Conservation (phyloP, 2,888 invertebrate genomes). For the Dicyrtoma fusca region DNA sequence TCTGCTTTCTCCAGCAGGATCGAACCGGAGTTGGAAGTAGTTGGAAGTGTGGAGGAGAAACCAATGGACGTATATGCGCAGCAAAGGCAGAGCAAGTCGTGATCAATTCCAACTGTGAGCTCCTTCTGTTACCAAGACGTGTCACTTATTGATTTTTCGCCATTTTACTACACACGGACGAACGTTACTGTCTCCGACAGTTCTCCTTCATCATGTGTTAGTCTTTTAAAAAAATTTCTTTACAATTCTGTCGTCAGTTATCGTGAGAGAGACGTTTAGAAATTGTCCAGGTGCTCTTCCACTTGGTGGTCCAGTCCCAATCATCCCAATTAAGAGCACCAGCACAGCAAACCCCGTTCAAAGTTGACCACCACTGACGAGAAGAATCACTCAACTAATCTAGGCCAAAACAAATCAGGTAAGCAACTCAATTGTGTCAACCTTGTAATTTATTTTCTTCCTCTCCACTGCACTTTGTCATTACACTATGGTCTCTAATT, state of each 20-base stretch:
- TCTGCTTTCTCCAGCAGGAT: slow-evolving; percentile 17
- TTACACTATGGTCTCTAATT: too few species aligned
- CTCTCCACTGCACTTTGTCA: too few species aligned
- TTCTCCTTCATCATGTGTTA: slow-evolving; percentile 32
- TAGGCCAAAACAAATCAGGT: slow-evolving; percentile 7
- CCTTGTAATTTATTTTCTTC: too few species aligned
- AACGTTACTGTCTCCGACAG: slow-evolving; percentile 22
- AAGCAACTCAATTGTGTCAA: too few species aligned
- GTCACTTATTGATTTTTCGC: slow-evolving; percentile 39
- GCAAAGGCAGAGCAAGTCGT: slow-evolving; percentile 29
- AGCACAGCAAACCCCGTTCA: slow-evolving; percentile 12
- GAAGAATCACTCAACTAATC: not conserved
- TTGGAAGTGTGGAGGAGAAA: not conserved
- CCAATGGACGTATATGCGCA: slow-evolving; percentile 23
- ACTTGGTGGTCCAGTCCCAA: slow-evolving; percentile 33
- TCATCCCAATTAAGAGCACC: slow-evolving; percentile 32
- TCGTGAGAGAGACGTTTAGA: slow-evolving; percentile 10
- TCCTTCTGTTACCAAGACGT: slow-evolving; percentile 29
- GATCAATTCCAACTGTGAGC: slow-evolving; percentile 27
- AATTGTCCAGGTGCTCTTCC: slow-evolving; percentile 29
- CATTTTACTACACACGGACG: slow-evolving; percentile 34
- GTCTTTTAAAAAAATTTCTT: slow-evolving; percentile 27
- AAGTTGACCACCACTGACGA: slow-evolving; percentile 9
- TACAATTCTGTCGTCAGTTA: slow-evolving; percentile 18
- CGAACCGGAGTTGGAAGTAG: slow-evolving; percentile 9